Conservation (phyloP, 2,113 vertebrate species). For the Syngnathus typhle region DNA sequence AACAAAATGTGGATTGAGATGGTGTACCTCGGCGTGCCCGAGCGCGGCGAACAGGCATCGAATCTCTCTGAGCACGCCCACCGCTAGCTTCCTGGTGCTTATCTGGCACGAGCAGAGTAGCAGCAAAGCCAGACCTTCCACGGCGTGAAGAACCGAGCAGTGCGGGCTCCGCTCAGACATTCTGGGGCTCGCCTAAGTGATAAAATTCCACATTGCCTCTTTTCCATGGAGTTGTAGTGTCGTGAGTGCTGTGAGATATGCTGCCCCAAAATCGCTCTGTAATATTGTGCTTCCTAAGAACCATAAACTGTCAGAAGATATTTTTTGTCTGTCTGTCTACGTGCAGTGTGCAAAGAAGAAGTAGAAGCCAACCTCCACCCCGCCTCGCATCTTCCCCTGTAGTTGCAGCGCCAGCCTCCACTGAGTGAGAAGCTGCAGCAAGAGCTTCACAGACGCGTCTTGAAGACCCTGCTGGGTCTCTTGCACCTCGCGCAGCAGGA, state of each 20-base stretch:
- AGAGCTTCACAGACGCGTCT: conserved; percentile 90
- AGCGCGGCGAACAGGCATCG: conserved; percentile 86
- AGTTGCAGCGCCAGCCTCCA: conserved; percentile 91
- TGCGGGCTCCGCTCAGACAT: conserved; percentile 81
- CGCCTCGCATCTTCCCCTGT: conserved; percentile 78
- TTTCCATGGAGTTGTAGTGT: too few relatives aligned
- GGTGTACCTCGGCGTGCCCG: conserved; percentile 88
- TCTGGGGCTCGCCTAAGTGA: conserved; percentile 77
- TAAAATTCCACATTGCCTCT: conserved; percentile 18
- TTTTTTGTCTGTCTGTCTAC: not conserved
- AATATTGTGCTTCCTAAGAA: too few relatives aligned
- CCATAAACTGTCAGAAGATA: too few relatives aligned
- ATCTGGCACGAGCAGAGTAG: conserved; percentile 94
- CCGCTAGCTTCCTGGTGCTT: conserved; percentile 90
- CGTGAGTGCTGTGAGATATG: too few relatives aligned
- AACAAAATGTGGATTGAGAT: conserved; percentile 2
- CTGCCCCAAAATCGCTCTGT: too few relatives aligned
- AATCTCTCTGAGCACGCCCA: conserved; percentile 89
- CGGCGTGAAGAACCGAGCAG: conserved; percentile 86
- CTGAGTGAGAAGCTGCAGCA: conserved; percentile 93
- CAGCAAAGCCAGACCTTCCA: conserved; percentile 91
- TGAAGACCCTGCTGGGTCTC: conserved; percentile 91
- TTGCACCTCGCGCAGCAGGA: conserved; percentile 90
- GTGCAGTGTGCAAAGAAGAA: not conserved
- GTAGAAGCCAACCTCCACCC: conserved; percentile 75